phyloP scores from a whole-genome alignment of 2,888 invertebrate genomes.

The Parnassius glacialis region DNA sequence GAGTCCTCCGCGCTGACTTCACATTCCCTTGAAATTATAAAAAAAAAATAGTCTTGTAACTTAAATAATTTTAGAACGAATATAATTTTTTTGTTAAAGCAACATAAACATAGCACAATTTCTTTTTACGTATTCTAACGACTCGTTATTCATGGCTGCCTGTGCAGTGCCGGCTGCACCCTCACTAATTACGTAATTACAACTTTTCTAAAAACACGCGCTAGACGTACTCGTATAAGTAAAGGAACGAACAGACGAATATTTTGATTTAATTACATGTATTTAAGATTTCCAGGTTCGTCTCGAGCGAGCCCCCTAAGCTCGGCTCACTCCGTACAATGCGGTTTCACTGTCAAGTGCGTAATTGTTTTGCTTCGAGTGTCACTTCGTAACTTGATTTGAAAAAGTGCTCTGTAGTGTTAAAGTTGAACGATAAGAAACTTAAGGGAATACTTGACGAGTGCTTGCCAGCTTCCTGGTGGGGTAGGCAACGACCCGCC shows the following conservation, averaged over 20 bases:
- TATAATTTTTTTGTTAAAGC: too few species aligned
- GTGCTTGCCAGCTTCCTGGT: neutral
- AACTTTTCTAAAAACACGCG: constrained; percentile 8
- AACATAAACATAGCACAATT: too few species aligned
- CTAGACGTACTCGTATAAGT: neutral
- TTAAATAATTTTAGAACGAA: too few species aligned
- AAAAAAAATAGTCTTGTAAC: too few species aligned
- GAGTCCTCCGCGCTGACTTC: too few species aligned
- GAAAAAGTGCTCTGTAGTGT: constrained; percentile 5
- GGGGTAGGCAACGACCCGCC: constrained; percentile 6
- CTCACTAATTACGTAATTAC: constrained; percentile 15
- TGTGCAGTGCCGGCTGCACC: neutral
- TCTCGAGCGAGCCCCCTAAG: neutral
- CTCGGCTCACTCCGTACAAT: constrained; percentile 5
- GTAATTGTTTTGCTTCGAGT: constrained; percentile 13
- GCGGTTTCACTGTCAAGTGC: constrained; percentile 1
- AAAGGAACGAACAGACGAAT: constrained; percentile 1
- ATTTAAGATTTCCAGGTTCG: constrained; percentile 6
- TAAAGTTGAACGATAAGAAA: constrained; percentile 6
- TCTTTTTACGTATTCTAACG: too few species aligned
- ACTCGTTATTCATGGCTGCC: neutral
- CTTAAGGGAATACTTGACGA: constrained; percentile 2
- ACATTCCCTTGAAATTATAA: too few species aligned
- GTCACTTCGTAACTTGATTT: constrained; percentile 14
- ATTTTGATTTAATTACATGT: constrained; percentile 8